A percentile compares a stretch with the other conserved stretches of the same genome.
Evolutionary conservation across 2,113 vertebrate genomes (phyloP).

Genomic region (Leucopsar rothschildi): DNA sequence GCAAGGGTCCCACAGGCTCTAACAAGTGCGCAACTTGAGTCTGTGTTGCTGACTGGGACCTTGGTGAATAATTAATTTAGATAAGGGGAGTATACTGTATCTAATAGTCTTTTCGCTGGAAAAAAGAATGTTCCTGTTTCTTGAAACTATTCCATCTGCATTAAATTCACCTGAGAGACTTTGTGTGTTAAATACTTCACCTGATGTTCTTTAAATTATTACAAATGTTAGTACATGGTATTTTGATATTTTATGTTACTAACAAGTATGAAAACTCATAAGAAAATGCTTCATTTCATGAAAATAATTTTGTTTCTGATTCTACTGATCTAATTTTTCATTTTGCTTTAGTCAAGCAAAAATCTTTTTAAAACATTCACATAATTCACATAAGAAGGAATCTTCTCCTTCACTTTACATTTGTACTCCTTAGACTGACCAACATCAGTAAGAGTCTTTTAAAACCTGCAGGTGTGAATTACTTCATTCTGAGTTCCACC

Average conservation of each 20-base stretch:
- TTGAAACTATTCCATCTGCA: background rate
- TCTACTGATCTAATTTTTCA: background rate
- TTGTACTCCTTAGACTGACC: background rate
- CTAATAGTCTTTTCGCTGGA: background rate
- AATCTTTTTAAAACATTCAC: background rate
- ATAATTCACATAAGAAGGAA: background rate
- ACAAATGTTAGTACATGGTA: background rate
- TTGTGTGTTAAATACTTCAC: background rate
- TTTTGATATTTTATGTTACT: background rate
- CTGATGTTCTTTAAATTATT: background rate
- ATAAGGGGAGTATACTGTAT: background rate
- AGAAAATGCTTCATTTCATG: background rate
- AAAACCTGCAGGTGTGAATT: background rate
- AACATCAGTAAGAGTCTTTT: background rate
- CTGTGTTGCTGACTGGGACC: background rate
- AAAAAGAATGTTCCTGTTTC: background rate
- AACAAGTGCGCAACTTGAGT: background rate
- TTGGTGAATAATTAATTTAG: background rate
- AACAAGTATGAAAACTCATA: background rate
- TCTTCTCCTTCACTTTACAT: background rate
- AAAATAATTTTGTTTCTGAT: background rate
- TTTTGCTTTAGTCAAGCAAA: background rate
- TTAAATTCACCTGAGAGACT: background rate
- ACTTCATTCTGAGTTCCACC: background rate
- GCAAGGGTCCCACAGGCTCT: background rate